Base-by-base conservation (phyloP, 2,797 vertebrate species). In the Poecilia velifera region DNA sequence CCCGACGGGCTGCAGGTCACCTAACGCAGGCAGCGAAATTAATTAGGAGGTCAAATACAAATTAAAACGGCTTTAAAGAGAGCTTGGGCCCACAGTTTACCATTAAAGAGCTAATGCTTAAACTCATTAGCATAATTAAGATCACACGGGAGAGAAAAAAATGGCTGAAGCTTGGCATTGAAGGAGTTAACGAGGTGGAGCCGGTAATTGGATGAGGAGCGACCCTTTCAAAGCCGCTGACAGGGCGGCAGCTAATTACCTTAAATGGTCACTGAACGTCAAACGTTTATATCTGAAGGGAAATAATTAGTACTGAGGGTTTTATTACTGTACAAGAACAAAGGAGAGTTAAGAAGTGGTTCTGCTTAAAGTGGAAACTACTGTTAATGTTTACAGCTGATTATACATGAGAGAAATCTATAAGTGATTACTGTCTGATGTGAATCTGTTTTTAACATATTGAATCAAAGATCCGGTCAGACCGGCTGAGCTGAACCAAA, bases 121-220 rank as follows among this genome's bases (percentile, higher is more conserved):
- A 76, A 80, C 80, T 91, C 80, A 93, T 95, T 94, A 93, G 91
- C 90, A 91, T 94, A 94, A 95, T 94, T 86, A 93, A 88, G 84
- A 74, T 76, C 76, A 77, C 79, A 76, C 80, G 87, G 81, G 84
- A 45, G n/a, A n/a, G n/a, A n/a, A n/a, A n/a, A n/a, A n/a, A n/a
- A 76, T 43, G 78, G 78, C 74, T 79, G 64, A 43, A 76, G 77
- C 39, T 31, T 34, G 73, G 82, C 76, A 12, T 68, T 78, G 89
- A 83, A 90, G 91, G 87, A 89, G 92, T 91, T 93, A 92, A 91
- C 87, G 85, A 93, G 87, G 86, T 89, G 87, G 74, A 87, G 91
- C 82, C 82, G 14, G 80, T 92, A 90, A 94, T 86, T 93, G 86
- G 91, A 89, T 78, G 82, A 89, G 81, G 84, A 84, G 71, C 72